phyloP scores from a whole-genome alignment of 2,888 invertebrate species.

The Cheilosia scutellata region DNA sequence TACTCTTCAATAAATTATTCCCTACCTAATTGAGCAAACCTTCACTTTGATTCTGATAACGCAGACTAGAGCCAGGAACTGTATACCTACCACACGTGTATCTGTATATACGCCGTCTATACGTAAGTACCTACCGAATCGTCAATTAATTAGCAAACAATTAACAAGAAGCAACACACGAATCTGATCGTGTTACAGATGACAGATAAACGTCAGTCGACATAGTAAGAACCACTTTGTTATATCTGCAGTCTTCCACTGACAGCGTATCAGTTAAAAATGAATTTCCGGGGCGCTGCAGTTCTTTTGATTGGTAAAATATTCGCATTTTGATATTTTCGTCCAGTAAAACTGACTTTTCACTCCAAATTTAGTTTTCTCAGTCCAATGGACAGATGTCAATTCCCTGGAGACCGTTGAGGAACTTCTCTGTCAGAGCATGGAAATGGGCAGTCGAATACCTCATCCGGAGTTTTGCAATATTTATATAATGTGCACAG shows the following conservation, averaged over 20 bases:
- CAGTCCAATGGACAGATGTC: slow-evolving; percentile 5
- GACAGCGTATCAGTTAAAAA: slow-evolving; percentile 2
- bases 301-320: slow-evolving; percentile 24
- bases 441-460: slow-evolving; percentile 49
- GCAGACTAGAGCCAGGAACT: background rate
- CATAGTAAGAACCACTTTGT: background rate
- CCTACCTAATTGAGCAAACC: background rate
- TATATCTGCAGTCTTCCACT: slow-evolving; percentile 1
- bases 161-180: background rate
- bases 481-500: slow-evolving; percentile 62
- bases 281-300: background rate
- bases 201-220: slow-evolving; percentile 6
- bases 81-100: background rate
- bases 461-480: slow-evolving; percentile 74
- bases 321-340: background rate
- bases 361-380: background rate
- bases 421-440: slow-evolving; percentile 55
- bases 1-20: background rate
- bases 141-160: slow-evolving; percentile 11
- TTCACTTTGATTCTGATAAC: background rate
- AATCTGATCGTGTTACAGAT: slow-evolving; percentile 25
- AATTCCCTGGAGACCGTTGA: slow-evolving; percentile 44
- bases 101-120: too few species aligned
- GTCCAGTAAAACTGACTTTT: background rate
- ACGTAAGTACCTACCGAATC: background rate